These are phyloP conservation scores for Tadarida brasiliensis DNA, from an alignment of 2,797 vertebrate genomes.

Conservation along the genomic window DNA sequence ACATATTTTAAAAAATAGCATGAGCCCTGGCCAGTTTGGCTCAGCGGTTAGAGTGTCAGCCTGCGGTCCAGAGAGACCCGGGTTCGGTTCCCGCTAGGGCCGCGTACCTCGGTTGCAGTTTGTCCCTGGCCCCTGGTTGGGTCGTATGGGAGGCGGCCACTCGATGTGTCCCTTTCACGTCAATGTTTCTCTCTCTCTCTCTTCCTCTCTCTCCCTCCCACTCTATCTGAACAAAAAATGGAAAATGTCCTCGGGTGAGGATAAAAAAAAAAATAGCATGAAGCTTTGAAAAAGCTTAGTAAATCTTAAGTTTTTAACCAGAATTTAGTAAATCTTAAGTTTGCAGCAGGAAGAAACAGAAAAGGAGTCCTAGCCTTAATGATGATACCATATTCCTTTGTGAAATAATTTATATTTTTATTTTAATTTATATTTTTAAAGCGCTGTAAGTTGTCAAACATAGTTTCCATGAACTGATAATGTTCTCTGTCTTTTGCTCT, in stretches of 20 bases:
- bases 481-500: constrained; percentile 12
- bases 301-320: constrained; percentile 52
- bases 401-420: constrained; percentile 55
- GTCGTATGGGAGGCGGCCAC: too few relatives aligned
- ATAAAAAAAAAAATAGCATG: background rate
- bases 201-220: too few relatives aligned
- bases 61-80: too few relatives aligned
- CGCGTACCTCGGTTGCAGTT: too few relatives aligned
- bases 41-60: too few relatives aligned
- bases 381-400: background rate
- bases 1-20: background rate
- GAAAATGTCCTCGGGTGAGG: too few relatives aligned
- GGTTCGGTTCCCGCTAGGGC: too few relatives aligned
- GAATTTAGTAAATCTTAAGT: constrained; percentile 58
- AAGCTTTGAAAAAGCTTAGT: constrained; percentile 39
- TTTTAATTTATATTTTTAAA: constrained; percentile 56
- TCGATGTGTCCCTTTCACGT: too few relatives aligned
- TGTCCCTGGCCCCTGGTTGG: too few relatives aligned
- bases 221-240: too few relatives aligned
- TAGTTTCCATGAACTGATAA: constrained; percentile 33
- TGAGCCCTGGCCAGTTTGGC: too few relatives aligned
- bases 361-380: constrained; percentile 8
- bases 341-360: background rate
- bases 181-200: too few relatives aligned
- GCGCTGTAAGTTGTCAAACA: background rate